phyloP scores from a whole-genome alignment of 2,888 invertebrate species.

The Ariolimax columbianus region DNA sequence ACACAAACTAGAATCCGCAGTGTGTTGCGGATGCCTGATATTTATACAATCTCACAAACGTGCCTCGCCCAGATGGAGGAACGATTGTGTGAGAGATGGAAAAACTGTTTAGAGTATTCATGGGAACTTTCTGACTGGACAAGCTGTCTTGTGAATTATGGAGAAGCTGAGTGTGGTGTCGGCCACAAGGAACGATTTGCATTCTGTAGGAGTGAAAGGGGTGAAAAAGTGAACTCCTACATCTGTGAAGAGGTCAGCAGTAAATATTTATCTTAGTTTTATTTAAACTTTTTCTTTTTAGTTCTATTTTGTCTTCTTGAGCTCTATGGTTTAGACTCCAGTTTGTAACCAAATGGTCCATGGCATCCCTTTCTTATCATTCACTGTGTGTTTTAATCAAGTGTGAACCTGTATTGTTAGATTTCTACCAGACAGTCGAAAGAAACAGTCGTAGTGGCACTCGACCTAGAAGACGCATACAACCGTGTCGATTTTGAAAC shows the following conservation, averaged over 20 bases:
- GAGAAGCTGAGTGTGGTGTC: constrained; percentile 84
- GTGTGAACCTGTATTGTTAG: too few relatives aligned
- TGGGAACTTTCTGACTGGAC: constrained; percentile 85
- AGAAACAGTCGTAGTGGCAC: too few relatives aligned
- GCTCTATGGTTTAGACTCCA: too few relatives aligned
- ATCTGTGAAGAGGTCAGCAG: constrained; percentile 61
- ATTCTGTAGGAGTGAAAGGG: constrained; percentile 79
- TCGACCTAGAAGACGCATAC: too few relatives aligned
- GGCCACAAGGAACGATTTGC: constrained; percentile 83
- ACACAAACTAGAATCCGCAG: constrained; percentile 60
- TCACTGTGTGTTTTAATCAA: too few relatives aligned
- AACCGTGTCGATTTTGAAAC: too few relatives aligned
- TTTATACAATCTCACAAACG: constrained; percentile 39
- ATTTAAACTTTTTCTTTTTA: not conserved
- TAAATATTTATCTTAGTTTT: too few relatives aligned
- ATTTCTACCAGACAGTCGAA: too few relatives aligned
- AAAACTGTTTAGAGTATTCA: constrained; percentile 82
- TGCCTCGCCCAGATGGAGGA: constrained; percentile 59
- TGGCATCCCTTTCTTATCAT: too few relatives aligned
- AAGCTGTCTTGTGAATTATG: constrained; percentile 83
- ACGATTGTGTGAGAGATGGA: constrained; percentile 71
- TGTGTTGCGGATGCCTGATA: constrained; percentile 60
- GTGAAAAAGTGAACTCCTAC: constrained; percentile 58
- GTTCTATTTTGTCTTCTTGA: too few relatives aligned
- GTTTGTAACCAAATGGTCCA: too few relatives aligned